phyloP scores from a whole-genome alignment of 35 echinoderm and acorn worm species.

The Eucidaris tribuloides region DNA sequence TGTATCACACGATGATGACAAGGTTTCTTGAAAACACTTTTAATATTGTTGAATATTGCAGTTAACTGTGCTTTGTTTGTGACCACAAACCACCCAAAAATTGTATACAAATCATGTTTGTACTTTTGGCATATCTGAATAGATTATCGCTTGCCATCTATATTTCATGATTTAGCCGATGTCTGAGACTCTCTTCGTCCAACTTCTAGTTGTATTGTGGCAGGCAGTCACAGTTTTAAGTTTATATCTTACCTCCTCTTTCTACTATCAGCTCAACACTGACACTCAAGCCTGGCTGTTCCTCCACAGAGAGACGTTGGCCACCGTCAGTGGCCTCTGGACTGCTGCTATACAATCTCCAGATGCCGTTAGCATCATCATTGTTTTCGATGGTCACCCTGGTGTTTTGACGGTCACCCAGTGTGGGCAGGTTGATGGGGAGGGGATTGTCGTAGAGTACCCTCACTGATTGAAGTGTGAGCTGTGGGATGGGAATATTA shows the following conservation, averaged over 20 bases:
- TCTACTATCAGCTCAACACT: slow-evolving; percentile 93
- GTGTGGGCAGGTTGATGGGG: slow-evolving; percentile 49
- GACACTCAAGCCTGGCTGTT: slow-evolving; percentile 77
- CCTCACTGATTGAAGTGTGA: slow-evolving; percentile 65
- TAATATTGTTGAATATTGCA: too few species aligned
- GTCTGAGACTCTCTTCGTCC: too few species aligned
- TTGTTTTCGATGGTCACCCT: slow-evolving; percentile 74
- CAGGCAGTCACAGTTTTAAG: too few species aligned
- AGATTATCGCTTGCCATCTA: too few species aligned
- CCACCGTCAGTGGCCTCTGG: slow-evolving; percentile 63
- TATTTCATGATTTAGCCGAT: too few species aligned
- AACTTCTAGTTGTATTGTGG: too few species aligned
- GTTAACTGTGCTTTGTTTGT: too few species aligned
- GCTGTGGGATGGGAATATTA: slow-evolving; percentile 18
- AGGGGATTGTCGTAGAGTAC: slow-evolving; percentile 49
- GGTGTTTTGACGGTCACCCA: slow-evolving; percentile 35
- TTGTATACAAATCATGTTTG: too few species aligned
- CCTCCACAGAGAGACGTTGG: slow-evolving; percentile 48
- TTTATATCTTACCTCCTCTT: slow-evolving; percentile 84
- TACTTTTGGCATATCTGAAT: too few species aligned
- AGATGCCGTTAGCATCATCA: slow-evolving; percentile 97
- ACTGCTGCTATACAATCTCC: slow-evolving; percentile 93
- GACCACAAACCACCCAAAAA: too few species aligned
- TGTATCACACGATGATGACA: too few species aligned
- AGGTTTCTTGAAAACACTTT: too few species aligned